Evolutionary conservation across 2,888 invertebrate genomes (phyloP).

Genomic region (Dermolepida albohirtum): DNA sequence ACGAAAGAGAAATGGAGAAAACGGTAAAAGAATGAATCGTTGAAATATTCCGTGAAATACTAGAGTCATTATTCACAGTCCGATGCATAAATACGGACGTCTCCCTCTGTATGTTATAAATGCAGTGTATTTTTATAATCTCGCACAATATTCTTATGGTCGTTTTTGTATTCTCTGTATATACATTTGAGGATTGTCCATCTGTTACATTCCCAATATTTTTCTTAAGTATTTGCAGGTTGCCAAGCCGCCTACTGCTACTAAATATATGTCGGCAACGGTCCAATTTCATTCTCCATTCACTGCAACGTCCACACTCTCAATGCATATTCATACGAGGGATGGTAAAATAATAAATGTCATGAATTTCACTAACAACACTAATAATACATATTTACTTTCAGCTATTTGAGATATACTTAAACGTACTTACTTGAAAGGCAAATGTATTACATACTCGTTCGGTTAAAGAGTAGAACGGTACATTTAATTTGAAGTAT

Average conservation of each 20-base stretch:
- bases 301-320: conserved; percentile 53
- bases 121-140: conserved; percentile 42
- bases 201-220: conserved; percentile 63
- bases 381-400: no score
- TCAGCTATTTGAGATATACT: no score
- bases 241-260: conserved; percentile 66
- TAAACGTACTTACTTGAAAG: no score
- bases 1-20: not conserved
- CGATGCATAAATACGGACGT: conserved; percentile 39
- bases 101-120: conserved; percentile 40
- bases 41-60: conserved; percentile 39
- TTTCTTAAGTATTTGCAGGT: conserved; percentile 64
- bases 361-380: conserved; percentile 2
- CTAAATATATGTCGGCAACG: conserved; percentile 67
- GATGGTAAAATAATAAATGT: conserved; percentile 23
- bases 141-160: conserved; percentile 43
- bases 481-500: no score
- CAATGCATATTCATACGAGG: conserved; percentile 39
- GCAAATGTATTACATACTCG: no score
- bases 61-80: conserved; percentile 41
- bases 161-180: conserved; percentile 47
- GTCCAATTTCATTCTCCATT: conserved; percentile 68
- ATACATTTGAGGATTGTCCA: conserved; percentile 61
- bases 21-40: conserved; percentile 23
- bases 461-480: no score